Percentiles rank a stretch among this genome's conserved stretches.
These are phyloP conservation scores for Phalanger gymnotis DNA, from an alignment of 2,797 vertebrate species.

Conservation along the genomic window DNA sequence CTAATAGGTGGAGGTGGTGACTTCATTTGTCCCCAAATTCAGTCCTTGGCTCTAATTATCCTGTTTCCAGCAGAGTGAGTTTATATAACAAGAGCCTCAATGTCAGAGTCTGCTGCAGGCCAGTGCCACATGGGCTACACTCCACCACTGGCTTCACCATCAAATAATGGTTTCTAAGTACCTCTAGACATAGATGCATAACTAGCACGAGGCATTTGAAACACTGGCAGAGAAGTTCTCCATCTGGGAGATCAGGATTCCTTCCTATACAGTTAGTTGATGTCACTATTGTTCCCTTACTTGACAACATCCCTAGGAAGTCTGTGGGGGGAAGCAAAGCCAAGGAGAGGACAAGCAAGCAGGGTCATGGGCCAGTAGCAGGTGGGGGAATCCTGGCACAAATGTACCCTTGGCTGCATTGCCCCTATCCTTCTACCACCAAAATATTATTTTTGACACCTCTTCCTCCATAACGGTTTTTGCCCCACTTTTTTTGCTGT, in stretches of 20 bases:
- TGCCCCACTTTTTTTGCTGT: not conserved
- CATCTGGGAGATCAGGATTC: not conserved
- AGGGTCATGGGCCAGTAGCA: not conserved
- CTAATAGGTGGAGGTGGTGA: not conserved
- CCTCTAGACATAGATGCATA: not conserved
- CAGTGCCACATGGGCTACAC: not conserved
- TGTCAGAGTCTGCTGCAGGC: not conserved
- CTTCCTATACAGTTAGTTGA: not conserved
- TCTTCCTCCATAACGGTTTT: not conserved
- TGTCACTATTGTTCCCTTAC: not conserved
- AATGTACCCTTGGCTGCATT: not conserved
- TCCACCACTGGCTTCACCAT: not conserved
- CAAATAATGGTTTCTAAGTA: not conserved
- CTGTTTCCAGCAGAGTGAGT: not conserved
- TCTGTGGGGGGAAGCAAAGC: not conserved
- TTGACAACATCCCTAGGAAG: not conserved
- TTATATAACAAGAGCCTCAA: not conserved
- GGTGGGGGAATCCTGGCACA: not conserved
- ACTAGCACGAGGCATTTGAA: not conserved
- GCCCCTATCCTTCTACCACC: not conserved
- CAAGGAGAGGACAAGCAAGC: not conserved
- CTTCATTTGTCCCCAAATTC: not conserved
- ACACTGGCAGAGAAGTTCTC: too few species aligned
- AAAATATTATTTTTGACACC: not conserved
- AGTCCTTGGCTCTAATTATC: not conserved